These are phyloP conservation scores for Oncorhynchus gorbuscha DNA, from an alignment of 2,113 vertebrate genomes.

Conservation along the genomic window DNA sequence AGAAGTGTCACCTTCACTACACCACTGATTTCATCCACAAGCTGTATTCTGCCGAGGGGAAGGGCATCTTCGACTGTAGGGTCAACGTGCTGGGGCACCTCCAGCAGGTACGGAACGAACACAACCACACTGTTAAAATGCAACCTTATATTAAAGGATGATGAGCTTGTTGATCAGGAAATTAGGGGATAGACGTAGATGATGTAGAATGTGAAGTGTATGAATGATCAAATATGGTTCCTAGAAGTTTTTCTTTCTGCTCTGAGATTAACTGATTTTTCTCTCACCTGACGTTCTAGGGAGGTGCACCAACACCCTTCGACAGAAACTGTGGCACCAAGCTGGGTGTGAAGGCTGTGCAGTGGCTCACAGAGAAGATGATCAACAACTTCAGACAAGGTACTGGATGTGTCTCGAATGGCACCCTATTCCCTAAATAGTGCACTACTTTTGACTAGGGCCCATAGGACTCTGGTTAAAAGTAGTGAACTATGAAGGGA, in stretches of 20 bases:
- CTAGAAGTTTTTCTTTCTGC: neutral
- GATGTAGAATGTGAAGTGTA: too few species aligned
- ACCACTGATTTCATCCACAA: slow-evolving; percentile 92
- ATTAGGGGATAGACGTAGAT: too few species aligned
- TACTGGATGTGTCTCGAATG: slow-evolving; percentile 33
- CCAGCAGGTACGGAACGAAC: slow-evolving; percentile 76
- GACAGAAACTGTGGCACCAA: slow-evolving; percentile 94
- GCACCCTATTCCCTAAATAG: too few species aligned
- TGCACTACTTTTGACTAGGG: too few species aligned
- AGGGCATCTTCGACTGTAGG: slow-evolving; percentile 90
- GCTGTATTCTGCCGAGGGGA: slow-evolving; percentile 89
- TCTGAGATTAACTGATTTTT: too few species aligned
- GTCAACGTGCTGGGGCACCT: slow-evolving; percentile 92
- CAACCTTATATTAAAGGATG: neutral
- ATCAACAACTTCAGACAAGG: slow-evolving; percentile 80
- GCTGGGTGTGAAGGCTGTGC: slow-evolving; percentile 85
- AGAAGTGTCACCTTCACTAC: slow-evolving; percentile 88
- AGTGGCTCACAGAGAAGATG: slow-evolving; percentile 88
- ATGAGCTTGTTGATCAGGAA: too few species aligned
- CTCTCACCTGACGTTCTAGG: slow-evolving; percentile 65
- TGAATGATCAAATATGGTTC: neutral
- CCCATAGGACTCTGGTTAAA: too few species aligned
- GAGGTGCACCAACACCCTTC: slow-evolving; percentile 90
- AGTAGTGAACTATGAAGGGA: too few species aligned
- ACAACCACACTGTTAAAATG: neutral